A percentile compares a stretch with the other conserved stretches of the same genome.
Conservation (phyloP, 2,797 vertebrate genomes). For the Cuculus canorus region DNA sequence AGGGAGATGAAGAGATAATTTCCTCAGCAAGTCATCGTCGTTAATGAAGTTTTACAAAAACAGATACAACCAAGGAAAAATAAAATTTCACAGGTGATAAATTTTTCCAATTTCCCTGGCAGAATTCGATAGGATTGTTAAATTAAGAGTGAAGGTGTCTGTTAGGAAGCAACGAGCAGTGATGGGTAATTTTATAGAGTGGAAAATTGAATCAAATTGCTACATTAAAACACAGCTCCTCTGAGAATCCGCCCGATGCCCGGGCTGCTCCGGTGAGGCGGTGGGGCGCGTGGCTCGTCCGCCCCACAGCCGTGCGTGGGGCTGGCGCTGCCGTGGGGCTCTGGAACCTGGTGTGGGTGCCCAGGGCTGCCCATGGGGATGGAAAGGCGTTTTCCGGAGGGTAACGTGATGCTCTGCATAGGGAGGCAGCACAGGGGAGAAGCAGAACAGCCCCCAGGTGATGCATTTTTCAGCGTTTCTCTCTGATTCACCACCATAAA, state of each 20-base stretch:
- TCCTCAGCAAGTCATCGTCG: slow-evolving; percentile 88
- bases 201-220: slow-evolving; percentile 98
- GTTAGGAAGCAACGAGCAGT: slow-evolving; percentile 85
- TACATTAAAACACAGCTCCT: slow-evolving; percentile 90
- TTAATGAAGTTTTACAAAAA: slow-evolving; percentile 91
- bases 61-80: slow-evolving; percentile 91
- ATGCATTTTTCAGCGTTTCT: neutral
- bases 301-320: rapidly evolving
- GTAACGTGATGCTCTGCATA: neutral
- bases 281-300: slow-evolving; percentile 19
- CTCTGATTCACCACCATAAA: neutral
- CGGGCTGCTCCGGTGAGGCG: slow-evolving; percentile 74
- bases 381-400: neutral
- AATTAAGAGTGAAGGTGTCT: slow-evolving; percentile 93
- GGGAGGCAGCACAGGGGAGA: neutral
- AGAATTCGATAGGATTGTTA: slow-evolving; percentile 94
- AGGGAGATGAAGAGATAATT: slow-evolving; percentile 78
- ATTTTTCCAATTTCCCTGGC: slow-evolving; percentile 97
- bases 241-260: slow-evolving; percentile 76
- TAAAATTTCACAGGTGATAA: slow-evolving; percentile 98
- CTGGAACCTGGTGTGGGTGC: neutral
- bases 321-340: neutral
- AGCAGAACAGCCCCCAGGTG: neutral
- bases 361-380: rapidly evolving
- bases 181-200: slow-evolving; percentile 96